A percentile compares a stretch with the other conserved stretches of the same genome.
Conservation (phyloP, 2,888 invertebrate genomes). For the Onchidella celtica region DNA sequence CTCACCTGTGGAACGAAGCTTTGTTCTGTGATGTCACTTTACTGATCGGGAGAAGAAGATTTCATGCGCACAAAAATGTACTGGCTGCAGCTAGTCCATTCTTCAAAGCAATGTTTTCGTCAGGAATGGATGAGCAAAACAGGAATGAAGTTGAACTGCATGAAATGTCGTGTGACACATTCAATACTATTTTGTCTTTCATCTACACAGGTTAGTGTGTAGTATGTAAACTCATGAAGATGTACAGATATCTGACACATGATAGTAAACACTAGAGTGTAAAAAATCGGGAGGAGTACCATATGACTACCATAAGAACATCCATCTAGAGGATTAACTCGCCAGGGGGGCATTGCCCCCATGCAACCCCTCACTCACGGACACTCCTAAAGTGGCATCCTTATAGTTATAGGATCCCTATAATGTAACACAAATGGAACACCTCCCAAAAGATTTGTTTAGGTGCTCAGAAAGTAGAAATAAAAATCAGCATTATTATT, state of each 20-base stretch:
- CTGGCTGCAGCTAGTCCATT: constrained; percentile 94
- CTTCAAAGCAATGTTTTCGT: constrained; percentile 96
- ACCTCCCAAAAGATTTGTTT: too few species aligned
- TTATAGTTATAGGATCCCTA: too few species aligned
- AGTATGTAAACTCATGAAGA: background rate
- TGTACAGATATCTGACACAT: background rate
- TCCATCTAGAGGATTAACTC: too few species aligned
- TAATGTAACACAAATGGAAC: too few species aligned
- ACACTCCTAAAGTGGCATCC: too few species aligned
- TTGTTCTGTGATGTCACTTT: constrained; percentile 51
- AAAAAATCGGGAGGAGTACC: too few species aligned
- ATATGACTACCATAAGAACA: too few species aligned
- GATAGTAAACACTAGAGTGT: too few species aligned
- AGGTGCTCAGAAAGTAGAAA: too few species aligned
- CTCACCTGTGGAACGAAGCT: constrained; percentile 42
- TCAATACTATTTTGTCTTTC: constrained; percentile 90
- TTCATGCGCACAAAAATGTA: constrained; percentile 89
- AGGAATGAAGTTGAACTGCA: constrained; percentile 90
- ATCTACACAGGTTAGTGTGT: constrained; percentile 89
- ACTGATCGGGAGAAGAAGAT: constrained; percentile 58
- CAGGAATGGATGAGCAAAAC: constrained; percentile 90
- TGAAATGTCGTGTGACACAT: constrained; percentile 84
- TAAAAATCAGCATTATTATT: too few species aligned
- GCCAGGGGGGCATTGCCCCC: too few species aligned
- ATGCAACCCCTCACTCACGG: too few species aligned